These are phyloP conservation scores for Loriculus beryllinus DNA, from an alignment of 2,797 vertebrate species.

Conservation along the genomic window DNA sequence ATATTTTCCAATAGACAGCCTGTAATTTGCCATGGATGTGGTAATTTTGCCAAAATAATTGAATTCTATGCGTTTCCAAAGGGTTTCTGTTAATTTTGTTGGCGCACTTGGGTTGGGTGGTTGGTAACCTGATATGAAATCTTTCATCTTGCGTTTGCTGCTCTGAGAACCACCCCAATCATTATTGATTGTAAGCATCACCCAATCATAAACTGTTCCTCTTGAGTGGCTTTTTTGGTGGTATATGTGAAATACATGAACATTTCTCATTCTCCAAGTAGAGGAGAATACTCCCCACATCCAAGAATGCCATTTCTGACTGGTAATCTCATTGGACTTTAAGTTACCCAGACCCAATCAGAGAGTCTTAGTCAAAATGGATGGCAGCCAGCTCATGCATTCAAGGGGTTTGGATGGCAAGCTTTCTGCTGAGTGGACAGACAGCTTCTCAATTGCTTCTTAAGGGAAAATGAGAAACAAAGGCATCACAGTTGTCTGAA, in stretches of 20 bases:
- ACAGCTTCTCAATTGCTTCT: background rate
- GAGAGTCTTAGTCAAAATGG: background rate
- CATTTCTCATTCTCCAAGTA: background rate
- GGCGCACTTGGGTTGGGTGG: background rate
- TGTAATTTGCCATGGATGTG: slow-evolving; percentile 67
- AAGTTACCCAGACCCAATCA: background rate
- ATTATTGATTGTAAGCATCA: background rate
- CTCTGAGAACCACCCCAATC: background rate
- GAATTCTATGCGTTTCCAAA: slow-evolving; percentile 37
- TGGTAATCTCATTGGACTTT: background rate
- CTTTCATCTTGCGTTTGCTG: background rate
- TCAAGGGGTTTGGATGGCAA: background rate
- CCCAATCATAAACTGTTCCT: background rate
- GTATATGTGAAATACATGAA: background rate
- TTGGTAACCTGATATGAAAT: slow-evolving; percentile 22
- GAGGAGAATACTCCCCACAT: background rate
- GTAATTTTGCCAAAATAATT: slow-evolving; percentile 56
- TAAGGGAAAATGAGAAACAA: background rate
- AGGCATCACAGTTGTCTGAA: background rate
- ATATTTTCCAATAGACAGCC: slow-evolving; percentile 61
- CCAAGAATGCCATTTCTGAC: background rate
- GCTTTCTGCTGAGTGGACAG: background rate
- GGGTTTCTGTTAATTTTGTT: slow-evolving; percentile 1
- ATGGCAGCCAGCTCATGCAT: background rate
- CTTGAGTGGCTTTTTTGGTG: background rate